Base-by-base conservation (phyloP, 2,888 invertebrate genomes). In the Acanthoscelides obtectus region DNA sequence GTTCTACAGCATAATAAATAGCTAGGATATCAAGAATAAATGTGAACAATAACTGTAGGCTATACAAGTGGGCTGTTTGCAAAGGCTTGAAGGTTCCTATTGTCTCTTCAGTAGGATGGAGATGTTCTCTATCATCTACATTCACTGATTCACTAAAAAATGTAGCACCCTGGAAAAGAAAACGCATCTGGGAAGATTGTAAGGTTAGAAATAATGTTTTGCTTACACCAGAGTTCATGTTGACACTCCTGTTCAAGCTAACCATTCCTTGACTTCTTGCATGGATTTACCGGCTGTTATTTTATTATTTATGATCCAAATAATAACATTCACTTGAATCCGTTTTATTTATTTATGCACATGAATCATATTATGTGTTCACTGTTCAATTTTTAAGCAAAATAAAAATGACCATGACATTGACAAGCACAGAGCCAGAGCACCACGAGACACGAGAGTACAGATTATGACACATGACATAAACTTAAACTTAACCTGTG, bases 71-170 rank as follows among this genome's bases (percentile, higher is more conserved):
- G 19, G 82, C 79, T 2, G 86, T 86, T 68, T 77, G 79, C 21
- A 86, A 72, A 2, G 85, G 84, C 76, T 83, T 83, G 74, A 86
- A 86, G 69, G 81, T 77, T 63, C 84, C 85, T 77, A 83, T 84
- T 0, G 84, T 83, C 69, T 85, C 84, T 65, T 85, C 75, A 72
- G 84, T 82, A 3, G 85, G 85, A 71, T 83, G 82, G 21, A 86
- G 77, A 72, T 81, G 80, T 77, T 85, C 83, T 67, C 80, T 75
- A 70, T 85, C 84, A 8, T 83, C 85, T 84, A 84, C 84, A 74
- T 82, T 84, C 67, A 80, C 81, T 22, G 85, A 83, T 77, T 86
- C 86, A 72, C 84, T 84, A 72, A 86, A 86, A 80, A 86, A 86
- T 72, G 85, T 86, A 27, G 85, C 86, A 66, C 86, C 86, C 86